Evolutionary conservation across 2,113 vertebrate species (phyloP), one percentile per base, ranked within the genome.

Genomic region (Serinus canaria): DNA sequence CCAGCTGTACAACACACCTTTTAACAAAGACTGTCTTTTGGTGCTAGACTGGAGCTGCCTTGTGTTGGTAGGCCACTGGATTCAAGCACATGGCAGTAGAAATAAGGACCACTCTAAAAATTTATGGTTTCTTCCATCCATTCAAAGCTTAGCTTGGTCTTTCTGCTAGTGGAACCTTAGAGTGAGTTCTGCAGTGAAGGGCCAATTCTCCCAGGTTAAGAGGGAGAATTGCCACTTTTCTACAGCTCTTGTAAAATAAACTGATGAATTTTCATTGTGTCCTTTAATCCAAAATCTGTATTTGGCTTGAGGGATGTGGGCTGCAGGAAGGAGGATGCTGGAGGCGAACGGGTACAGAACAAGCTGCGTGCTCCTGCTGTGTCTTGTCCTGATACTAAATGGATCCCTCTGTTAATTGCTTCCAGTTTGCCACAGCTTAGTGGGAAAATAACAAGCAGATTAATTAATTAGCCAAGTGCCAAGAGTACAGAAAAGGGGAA

Each of bases 191-290:
- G 55, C 52, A 85, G 27, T 55, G 68, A 77, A 86, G 30, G 43
- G 30, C 69, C 60, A 58, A 0, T 64, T 83, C 49, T 77, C 31
- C 33, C 63, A 27, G 15, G 20, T 49, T 11, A 67, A 11, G 66
- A 66, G 50, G 50, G 56, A 52, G 49, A 78, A 33, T 5, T 70
- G 60, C 60, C 44, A 53, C 23, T 87, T 69, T 79, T 69, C 62
- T 87, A 66, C 78, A 46, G 18, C n/a, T 69, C 56, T 81, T 94
- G 66, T 92, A 89, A 92, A 97, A 96, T 97, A 97, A 97, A 97
- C 37, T 25, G 24, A 44, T 50, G n/a, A 89, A 55, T 78, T 81
- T 90, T 80, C 37, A 35, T 14, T 47, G 31, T 83, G 77, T 88
- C 63, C 33, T 37, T 90, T 75, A 35, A 60, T 76, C 24, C 7